Evolutionary conservation across 2,888 invertebrate genomes (phyloP).

Genomic region (Gordius sp.): DNA sequence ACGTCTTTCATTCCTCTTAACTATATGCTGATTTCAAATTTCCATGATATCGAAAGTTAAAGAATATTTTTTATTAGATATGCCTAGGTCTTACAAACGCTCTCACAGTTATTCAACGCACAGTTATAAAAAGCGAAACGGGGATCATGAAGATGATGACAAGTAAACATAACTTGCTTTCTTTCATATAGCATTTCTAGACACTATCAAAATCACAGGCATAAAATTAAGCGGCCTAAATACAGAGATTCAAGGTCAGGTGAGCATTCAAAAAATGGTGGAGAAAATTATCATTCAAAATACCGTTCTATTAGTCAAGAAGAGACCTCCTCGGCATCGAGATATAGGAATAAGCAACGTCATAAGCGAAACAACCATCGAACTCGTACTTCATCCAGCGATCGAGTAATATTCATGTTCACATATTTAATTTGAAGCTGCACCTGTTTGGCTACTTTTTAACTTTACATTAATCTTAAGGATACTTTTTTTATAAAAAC

Average conservation of each 20-base stretch:
- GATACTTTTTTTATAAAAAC: background rate
- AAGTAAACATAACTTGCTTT: background rate
- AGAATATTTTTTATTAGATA: background rate
- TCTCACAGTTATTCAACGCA: background rate
- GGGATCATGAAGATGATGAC: background rate
- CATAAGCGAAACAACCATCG: no score
- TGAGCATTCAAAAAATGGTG: background rate
- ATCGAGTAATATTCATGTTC: no score
- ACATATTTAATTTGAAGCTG: background rate
- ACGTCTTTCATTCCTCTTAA: no score
- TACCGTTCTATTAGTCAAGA: no score
- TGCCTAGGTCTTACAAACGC: background rate
- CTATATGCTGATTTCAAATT: no score
- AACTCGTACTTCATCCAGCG: no score
- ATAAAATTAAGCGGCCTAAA: background rate
- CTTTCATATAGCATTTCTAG: background rate
- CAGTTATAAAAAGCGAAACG: background rate
- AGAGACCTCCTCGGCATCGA: no score
- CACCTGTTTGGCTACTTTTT: background rate
- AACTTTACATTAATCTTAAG: background rate
- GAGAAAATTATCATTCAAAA: background rate
- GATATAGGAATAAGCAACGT: no score
- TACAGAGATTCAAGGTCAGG: background rate
- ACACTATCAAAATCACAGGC: background rate
- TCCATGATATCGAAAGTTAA: background rate